Evolutionary conservation across 2,888 invertebrate species (phyloP), one percentile per base, ranked within the genome.

Genomic region (Pollenia griseotomentosa): DNA sequence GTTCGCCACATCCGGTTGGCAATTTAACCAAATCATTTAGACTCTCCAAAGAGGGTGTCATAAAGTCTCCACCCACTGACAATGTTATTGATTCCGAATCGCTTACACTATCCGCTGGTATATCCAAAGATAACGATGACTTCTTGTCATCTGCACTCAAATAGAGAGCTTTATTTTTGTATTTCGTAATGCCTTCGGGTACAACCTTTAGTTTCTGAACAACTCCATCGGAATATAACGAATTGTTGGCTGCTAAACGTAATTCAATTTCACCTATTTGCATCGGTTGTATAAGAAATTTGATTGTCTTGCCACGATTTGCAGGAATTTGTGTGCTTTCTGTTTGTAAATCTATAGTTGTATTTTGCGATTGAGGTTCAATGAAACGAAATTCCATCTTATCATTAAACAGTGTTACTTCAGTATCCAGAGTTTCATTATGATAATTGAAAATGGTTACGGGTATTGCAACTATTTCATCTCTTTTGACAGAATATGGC

Each of bases 371-470:
- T 42, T 8, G 12, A n/a, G 71, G 33, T 40, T 33, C 23, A 51
- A 74, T 7, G 92, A 97, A 97, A 90, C 96, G 96, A 92, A 96
- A 97, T 89, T 96, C 96, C 88, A 96, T 96, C 61, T 96, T 95
- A 16, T 95, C 95, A 93, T 97, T 97, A 90, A 97, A 96, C 91
- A 98, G 94, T 0, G 97, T 96, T 1, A 98, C 96, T 90, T 97
- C 96, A 0, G 97, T 97, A 11, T 94, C 94, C 0, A 96, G 94
- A 90, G 97, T 96, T 77, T 95, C 95, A 42, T 96, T 95, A 93
- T 97, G 94, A 90, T 98, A 97, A 93, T 98, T 99, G 92, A 97
- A 97, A 14, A 98, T 95, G 5, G 97, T 96, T n/a, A 97, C 96
- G 55, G 98, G 96, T 74, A 98, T 95, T 0, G 97, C 96, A 63